A percentile compares a stretch with the other conserved stretches of the same genome.
Conservation (phyloP, 2,113 vertebrate species). For the Callospermophilus lateralis region DNA sequence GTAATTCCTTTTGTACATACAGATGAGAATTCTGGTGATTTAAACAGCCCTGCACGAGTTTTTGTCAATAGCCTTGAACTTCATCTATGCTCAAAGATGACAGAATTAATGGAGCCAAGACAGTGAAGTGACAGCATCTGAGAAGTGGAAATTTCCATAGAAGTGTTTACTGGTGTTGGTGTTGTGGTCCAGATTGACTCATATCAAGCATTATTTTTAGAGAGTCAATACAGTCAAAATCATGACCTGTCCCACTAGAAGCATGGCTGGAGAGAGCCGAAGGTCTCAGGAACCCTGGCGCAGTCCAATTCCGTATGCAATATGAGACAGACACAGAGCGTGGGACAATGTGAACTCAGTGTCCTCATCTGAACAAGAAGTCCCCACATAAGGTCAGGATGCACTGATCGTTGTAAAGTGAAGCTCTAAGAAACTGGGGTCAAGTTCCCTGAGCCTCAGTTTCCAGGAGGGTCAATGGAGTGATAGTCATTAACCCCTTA, state of each 20-base stretch:
- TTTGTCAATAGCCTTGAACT: background rate
- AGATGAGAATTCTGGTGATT: background rate
- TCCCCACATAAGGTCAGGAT: background rate
- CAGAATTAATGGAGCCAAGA: background rate
- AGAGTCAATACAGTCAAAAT: background rate
- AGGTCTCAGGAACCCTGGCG: background rate
- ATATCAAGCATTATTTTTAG: background rate
- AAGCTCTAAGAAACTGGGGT: background rate
- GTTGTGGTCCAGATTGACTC: background rate
- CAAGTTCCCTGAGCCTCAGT: background rate
- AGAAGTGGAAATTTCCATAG: background rate
- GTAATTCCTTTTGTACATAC: background rate
- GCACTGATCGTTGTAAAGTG: background rate
- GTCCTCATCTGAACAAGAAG: background rate
- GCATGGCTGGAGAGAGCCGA: background rate
- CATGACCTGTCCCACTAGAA: background rate
- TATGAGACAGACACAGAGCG: background rate
- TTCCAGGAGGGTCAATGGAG: background rate
- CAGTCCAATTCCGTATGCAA: background rate
- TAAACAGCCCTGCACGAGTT: accelerated
- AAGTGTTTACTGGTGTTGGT: background rate
- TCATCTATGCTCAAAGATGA: background rate
- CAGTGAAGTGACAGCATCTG: background rate
- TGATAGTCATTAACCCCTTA: accelerated
- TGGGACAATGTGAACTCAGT: background rate